Conservation (phyloP, 1,140 invertebrate species). For the Platorchestia sp. region DNA sequence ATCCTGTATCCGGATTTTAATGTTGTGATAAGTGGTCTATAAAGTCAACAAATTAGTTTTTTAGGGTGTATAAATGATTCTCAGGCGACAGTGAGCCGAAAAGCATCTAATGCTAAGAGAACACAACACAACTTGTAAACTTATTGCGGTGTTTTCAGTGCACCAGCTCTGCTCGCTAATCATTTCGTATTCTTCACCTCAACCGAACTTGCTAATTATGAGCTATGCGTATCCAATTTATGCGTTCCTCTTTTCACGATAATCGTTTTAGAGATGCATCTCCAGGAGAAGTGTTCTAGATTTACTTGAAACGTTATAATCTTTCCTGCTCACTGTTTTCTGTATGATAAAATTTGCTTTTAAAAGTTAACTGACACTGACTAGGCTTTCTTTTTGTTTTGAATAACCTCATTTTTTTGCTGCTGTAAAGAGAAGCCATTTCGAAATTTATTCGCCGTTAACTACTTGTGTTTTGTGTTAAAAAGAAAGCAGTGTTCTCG, state of each 20-base stretch:
- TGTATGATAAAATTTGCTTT: not conserved
- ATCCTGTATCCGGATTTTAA: no score
- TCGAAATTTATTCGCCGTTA: not conserved
- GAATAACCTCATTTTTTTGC: not conserved
- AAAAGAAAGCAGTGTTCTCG: not conserved
- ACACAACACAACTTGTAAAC: not conserved
- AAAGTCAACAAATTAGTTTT: not conserved
- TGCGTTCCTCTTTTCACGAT: not conserved
- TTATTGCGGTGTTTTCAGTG: not conserved
- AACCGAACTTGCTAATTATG: not conserved
- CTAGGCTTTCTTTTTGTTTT: not conserved
- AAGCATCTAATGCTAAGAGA: not conserved
- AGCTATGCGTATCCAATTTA: not conserved
- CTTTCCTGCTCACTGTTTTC: not conserved
- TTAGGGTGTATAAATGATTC: not conserved
- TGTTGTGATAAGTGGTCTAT: not conserved
- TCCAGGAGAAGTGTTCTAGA: not conserved
- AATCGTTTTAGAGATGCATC: not conserved
- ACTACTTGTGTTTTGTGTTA: not conserved
- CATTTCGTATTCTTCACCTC: not conserved
- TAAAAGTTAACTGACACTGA: not conserved
- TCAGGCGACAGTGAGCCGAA: not conserved
- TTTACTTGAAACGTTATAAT: not conserved
- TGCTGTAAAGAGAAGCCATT: not conserved
- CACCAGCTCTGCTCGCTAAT: no score